A percentile compares a stretch with the other conserved stretches of the same genome.
phyloP scores from a whole-genome alignment of 2,888 invertebrate species.

The Cephus pygmeus region DNA sequence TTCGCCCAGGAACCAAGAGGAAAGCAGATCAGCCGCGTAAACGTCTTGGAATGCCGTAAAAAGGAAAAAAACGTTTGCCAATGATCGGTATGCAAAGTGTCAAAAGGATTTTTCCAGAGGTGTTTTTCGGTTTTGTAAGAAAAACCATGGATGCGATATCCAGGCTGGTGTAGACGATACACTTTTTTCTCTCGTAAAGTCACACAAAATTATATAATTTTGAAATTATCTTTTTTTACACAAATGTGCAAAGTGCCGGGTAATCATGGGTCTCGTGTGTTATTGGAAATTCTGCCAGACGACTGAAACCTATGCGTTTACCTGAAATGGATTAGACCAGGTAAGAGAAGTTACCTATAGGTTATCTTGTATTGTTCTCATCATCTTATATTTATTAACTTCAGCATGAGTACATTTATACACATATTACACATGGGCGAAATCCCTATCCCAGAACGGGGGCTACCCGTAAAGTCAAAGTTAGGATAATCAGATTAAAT shows the following conservation, averaged over 20 bases:
- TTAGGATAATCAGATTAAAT: background rate
- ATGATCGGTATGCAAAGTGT: constrained; percentile 22
- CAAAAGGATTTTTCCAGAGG: background rate
- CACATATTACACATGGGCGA: background rate
- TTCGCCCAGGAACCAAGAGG: constrained; percentile 21
- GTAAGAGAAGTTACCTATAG: background rate
- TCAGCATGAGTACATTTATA: background rate
- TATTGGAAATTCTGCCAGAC: background rate
- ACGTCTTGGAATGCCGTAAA: constrained; percentile 29
- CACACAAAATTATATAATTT: background rate
- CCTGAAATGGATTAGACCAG: background rate
- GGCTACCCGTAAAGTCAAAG: background rate
- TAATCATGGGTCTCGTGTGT: background rate
- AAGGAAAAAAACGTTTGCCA: constrained; percentile 13
- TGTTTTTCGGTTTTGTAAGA: too few species aligned
- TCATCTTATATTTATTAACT: background rate
- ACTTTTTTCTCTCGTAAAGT: background rate
- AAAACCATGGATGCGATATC: background rate
- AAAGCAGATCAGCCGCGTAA: constrained; percentile 24
- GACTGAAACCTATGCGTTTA: background rate
- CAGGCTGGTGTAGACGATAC: background rate
- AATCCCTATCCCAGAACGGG: too few species aligned
- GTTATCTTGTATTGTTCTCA: background rate
- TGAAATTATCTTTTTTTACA: background rate
- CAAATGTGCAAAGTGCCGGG: background rate